Conservation (phyloP, 2,888 invertebrate genomes). For the Pseudococcus longispinus region DNA sequence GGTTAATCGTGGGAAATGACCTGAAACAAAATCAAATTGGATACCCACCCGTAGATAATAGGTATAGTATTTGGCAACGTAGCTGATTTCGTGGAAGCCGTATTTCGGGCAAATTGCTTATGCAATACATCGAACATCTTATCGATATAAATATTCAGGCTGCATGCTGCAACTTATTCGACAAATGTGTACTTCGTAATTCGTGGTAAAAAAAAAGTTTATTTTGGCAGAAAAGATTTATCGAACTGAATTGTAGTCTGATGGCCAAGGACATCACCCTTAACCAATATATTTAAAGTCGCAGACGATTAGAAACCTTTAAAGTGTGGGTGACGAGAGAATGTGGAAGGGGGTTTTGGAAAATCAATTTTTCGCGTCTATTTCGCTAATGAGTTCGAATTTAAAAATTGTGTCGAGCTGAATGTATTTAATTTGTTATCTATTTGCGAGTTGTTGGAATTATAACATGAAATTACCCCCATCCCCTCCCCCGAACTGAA, state of each 20-base stretch:
- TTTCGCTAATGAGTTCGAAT: background rate
- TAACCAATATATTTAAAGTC: background rate
- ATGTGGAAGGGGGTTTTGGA: background rate
- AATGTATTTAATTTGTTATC: no score
- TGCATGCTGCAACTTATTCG: slow-evolving; percentile 19
- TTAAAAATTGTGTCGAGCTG: no score
- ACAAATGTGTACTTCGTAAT: background rate
- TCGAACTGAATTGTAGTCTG: background rate
- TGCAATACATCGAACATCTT: slow-evolving; percentile 20
- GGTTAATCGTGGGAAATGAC: background rate
- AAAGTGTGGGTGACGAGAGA: background rate
- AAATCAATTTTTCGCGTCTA: background rate
- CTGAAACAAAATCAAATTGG: background rate
- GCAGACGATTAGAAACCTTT: background rate
- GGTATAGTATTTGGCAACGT: background rate
- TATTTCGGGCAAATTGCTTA: slow-evolving; percentile 11
- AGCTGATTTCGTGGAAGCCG: background rate
- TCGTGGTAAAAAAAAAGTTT: no score
- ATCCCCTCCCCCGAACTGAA: no score
- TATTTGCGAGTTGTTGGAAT: no score
- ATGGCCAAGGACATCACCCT: background rate
- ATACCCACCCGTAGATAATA: background rate
- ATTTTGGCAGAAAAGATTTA: background rate
- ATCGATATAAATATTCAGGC: slow-evolving; percentile 11
- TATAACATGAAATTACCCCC: no score